Base-by-base conservation (phyloP, 2,797 vertebrate species). In the Darevskia nairensis region DNA sequence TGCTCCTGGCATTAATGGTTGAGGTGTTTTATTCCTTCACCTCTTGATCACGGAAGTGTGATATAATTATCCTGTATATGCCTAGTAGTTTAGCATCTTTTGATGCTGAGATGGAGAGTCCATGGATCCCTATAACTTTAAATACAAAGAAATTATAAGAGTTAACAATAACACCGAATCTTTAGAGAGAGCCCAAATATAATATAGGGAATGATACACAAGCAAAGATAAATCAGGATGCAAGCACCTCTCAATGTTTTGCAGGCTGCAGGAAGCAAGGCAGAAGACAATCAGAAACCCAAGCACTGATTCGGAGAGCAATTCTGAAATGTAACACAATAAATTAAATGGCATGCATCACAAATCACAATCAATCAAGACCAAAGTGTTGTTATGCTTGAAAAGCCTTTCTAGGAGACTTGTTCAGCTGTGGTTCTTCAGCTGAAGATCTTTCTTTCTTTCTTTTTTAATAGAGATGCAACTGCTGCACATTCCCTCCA, bases 401-500 rank as follows among this genome's bases (percentile, higher is more conserved):
- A 95, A 95, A 95, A 23, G 93, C 90, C 88, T 92, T 91, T 72
- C 93, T 94, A 83, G 61, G 61, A 92, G 91, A 95, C 94, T 93
- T 92, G 88, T 90, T 88, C 82, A 89, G 93, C 91, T 91, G 81
- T 86, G 84, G 92, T 94, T 93, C 92, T 95, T 94, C 89, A 86
- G 87, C 85, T 93, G 85, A 93, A 95, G 92, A 92, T 92, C 90
- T 95, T 95, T 94, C 74, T 96, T 92, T 95, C 95, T 69, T 4
- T 94, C 94, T 35, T 72, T 95, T 91, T 95, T 95, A 96, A 94
- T 91, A 88, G 89, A 92, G 85, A 93, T 94, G 88, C 89, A 95
- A 95, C 87, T 88, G 93, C 94, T 61, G 61, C 61, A 91, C 89
- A 80, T 93, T 94, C 89, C 85, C 19, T 61, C 61, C 6, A 92